phyloP scores from a whole-genome alignment of 2,888 invertebrate genomes.

The Liodrosophila aerea region DNA sequence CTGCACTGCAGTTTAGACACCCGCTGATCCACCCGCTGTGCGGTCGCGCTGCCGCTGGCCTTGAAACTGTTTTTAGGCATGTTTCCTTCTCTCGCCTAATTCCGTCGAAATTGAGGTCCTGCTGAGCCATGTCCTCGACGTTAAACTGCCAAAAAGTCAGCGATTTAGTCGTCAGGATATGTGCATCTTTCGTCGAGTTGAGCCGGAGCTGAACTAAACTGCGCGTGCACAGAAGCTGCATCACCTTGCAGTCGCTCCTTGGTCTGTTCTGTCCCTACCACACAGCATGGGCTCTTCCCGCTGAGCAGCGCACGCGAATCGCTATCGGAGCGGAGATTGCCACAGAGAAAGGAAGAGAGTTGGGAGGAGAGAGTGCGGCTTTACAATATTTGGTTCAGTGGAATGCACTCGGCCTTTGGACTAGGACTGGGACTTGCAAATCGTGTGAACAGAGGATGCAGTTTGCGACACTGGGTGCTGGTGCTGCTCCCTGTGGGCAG shows the following conservation, averaged over 20 bases:
- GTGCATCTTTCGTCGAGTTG: no score
- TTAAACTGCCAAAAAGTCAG: no score
- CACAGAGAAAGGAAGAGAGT: conserved; percentile 10
- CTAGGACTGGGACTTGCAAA: no score
- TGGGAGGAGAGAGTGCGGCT: conserved; percentile 60
- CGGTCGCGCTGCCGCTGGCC: not conserved
- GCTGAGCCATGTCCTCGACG: not conserved
- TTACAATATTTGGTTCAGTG: conserved; percentile 59
- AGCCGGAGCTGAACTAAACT: not conserved
- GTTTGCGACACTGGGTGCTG: conserved; percentile 20
- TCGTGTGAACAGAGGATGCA: no score
- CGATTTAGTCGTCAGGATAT: no score
- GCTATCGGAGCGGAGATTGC: conserved; percentile 11
- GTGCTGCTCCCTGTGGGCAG: conserved; percentile 49
- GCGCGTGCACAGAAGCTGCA: conserved; percentile 70
- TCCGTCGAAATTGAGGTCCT: no score
- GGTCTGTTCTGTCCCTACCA: not conserved
- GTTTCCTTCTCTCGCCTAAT: no score
- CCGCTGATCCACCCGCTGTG: no score
- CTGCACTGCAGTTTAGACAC: no score
- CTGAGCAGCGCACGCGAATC: conserved; percentile 71
- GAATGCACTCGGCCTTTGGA: conserved; percentile 39
- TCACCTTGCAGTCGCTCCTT: not conserved
- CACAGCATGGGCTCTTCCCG: conserved; percentile 46
- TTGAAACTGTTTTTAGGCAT: no score